Percentiles rank a stretch among this genome's conserved stretches.
Evolutionary conservation across 2,797 vertebrate species (phyloP).

Genomic region (Hemitrygon akajei): DNA sequence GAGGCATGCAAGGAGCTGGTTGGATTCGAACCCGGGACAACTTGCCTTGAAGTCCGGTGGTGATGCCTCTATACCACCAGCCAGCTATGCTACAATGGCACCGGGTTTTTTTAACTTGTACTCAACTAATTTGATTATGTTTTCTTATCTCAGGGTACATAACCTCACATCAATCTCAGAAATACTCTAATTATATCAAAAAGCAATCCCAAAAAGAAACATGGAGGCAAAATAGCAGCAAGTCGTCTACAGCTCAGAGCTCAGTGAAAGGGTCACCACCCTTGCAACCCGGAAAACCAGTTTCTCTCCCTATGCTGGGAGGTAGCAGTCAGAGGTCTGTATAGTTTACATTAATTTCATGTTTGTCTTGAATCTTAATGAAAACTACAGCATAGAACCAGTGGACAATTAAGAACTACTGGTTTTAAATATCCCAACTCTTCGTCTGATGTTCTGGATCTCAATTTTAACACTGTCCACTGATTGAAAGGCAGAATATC

Average conservation of each 20-base stretch:
- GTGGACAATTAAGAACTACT: neutral
- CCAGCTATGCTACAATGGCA: too few species aligned
- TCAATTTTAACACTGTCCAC: neutral
- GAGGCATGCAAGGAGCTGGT: too few species aligned
- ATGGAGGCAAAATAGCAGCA: neutral
- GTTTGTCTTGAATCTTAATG: neutral
- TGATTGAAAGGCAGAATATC: neutral
- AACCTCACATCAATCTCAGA: neutral
- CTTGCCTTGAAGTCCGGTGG: too few species aligned
- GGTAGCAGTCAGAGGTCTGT: neutral
- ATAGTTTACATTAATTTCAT: neutral
- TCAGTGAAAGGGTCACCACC: neutral
- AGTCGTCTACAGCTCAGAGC: neutral
- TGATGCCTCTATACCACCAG: too few species aligned
- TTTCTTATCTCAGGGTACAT: slow-evolving; percentile 11
- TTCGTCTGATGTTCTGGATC: neutral
- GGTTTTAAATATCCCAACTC: neutral
- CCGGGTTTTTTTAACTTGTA: neutral
- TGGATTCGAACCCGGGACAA: too few species aligned
- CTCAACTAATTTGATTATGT: neutral
- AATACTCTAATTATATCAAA: slow-evolving; percentile 7
- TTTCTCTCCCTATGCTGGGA: neutral
- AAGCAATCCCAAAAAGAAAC: neutral
- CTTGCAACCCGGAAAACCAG: neutral
- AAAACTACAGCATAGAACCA: neutral